Evolutionary conservation across 2,888 invertebrate species (phyloP), one percentile per base, ranked within the genome.

Genomic region (Steinernema hermaphroditum): DNA sequence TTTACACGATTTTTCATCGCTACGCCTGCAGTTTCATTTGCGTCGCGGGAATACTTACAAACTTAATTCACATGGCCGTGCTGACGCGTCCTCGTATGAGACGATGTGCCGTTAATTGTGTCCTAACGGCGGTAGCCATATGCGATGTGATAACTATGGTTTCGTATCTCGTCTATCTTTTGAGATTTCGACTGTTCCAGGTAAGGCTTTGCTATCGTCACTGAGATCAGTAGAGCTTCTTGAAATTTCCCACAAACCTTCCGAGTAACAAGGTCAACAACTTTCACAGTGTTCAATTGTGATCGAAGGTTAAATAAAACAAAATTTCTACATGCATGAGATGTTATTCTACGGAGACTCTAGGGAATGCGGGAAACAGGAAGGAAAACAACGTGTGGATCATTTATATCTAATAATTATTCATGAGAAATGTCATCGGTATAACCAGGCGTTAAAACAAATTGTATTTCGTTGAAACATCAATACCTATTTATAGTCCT

Each of bases 81-180:
- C 71, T 75, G n/a, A 68, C 49, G 1, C 46, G 69, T 32, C 75
- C 75, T 32, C 68, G 68, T 32, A 57, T 76, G 41, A 24, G 72
- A 50, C 43, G 81, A 73, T 82, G 81, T 69, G 81, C 83, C 0
- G 83, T 83, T 32, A 82, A 83, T 69, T 77, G 78, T 68, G 79
- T 82, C 14, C 73, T 83, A 9, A 77, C 80, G 9, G 82, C 82
- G 16, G 79, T 83, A 0, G 83, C 83, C 0, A 73, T 82, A 41
- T 82, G 81, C 57, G 83, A 83, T 68, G 78, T 83, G 43, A 75
- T 80, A 68, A 82, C 80, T 12, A 83, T 83, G 83, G 72, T 72
- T 14, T 76, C 76, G 16, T 83, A 83, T 72, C 29, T 74, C 69
- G 49, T 80, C 4, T 82, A 82, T 54, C 75, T 82, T 8, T 72